These are phyloP conservation scores for Cheilosia impressa DNA, from an alignment of 2,888 invertebrate genomes.

Conservation along the genomic window DNA sequence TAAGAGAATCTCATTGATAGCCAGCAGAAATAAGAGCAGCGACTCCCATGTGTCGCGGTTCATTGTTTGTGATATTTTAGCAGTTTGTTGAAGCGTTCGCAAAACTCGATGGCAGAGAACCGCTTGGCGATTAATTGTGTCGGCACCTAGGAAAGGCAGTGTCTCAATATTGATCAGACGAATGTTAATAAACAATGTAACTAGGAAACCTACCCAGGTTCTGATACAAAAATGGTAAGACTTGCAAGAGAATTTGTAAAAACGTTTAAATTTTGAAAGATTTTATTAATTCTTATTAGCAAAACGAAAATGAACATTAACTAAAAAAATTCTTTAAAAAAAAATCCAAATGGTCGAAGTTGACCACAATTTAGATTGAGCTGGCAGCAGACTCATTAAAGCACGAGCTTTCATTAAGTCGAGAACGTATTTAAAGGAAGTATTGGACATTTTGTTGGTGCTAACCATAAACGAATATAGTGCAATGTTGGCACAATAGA, in stretches of 20 bases:
- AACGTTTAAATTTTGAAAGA: neutral
- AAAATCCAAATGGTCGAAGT: no score
- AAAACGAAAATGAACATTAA: no score
- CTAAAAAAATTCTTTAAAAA: no score
- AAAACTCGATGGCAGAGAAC: constrained; percentile 96
- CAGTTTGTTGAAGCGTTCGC: constrained; percentile 92
- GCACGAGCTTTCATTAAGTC: no score
- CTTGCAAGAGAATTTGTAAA: constrained; percentile 87
- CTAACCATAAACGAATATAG: no score
- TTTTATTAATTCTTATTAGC: no score
- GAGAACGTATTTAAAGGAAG: no score
- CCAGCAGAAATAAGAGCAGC: constrained; percentile 92
- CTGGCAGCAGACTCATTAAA: no score
- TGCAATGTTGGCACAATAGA: no score
- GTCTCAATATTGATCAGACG: neutral
- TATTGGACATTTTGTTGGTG: no score
- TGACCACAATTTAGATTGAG: no score
- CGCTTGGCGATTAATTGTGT: constrained; percentile 96
- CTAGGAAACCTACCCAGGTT: constrained; percentile 88
- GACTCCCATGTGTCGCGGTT: constrained; percentile 96
- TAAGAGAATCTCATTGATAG: constrained; percentile 95
- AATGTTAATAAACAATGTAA: neutral
- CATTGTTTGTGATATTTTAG: constrained; percentile 89
- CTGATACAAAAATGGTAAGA: constrained; percentile 95
- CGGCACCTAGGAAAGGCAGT: constrained; percentile 87